Base-by-base conservation (phyloP, 2,113 vertebrate species). In the Oreochromis spilurus region DNA sequence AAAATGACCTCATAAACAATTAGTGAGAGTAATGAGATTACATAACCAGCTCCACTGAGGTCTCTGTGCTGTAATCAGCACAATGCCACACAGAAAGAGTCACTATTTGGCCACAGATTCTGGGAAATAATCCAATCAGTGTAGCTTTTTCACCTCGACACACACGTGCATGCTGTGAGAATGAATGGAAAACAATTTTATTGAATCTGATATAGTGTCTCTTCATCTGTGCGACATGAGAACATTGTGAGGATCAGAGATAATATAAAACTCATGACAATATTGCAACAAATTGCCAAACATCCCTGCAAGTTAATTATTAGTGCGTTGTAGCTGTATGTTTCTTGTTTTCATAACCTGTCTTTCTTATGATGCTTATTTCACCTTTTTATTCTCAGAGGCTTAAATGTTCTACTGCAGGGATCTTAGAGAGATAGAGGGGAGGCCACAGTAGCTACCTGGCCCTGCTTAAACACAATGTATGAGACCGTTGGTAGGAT, bases 11-110 rank as follows among this genome's bases (percentile, higher is more conserved):
- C 31, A 62, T 88, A 45, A 91, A 88, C 79, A 82, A 82, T 86
- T 83, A 88, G 90, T 82, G 89, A 87, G 81, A 83, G 48, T 91
- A 90, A 91, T 92, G 83, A 84, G 81, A 90, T 90, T 80, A 91
- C 82, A 89, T 9, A 21, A 87, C 65, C 40, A 38, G 85, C 81
- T 88, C 60, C 77, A 29, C 86, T 84, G 86, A 58, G 88, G 89
- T 88, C 86, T 72, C 58, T 19, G 7, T 84, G 80, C 53, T 45
- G 50, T 72, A 55, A 84, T 84, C 40, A 90, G 72, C 75, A 45
- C 9, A 24, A 40, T 38, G 26, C 26, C 45, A 77, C n/a, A 55
- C 45, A 52, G 43, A 50, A 77, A 50, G 24, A 52, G 45, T 31
- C 10, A 52, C 72, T 52, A 77, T 52, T 77, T 52, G 45, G 45